Conservation (phyloP, 2,888 invertebrate genomes). For the Dendrolimus houi region DNA sequence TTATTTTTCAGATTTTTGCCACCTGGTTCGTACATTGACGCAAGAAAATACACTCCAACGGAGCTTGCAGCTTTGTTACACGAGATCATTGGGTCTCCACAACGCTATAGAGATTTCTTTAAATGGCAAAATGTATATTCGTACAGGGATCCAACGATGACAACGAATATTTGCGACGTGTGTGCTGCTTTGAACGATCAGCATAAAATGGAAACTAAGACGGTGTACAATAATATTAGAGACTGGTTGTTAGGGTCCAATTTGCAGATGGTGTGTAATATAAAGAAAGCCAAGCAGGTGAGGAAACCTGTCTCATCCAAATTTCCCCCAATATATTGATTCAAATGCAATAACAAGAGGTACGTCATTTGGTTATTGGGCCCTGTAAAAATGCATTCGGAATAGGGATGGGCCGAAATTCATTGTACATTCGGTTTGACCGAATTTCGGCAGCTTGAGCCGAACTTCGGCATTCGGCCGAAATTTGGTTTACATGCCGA, state of each 20-base stretch:
- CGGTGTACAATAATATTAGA: conserved; percentile 37
- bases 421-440: no score
- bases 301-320: background rate
- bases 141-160: conserved; percentile 25
- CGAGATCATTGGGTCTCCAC: conserved; percentile 28
- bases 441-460: no score
- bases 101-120: conserved; percentile 37
- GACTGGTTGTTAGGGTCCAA: conserved; percentile 44
- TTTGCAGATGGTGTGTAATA: conserved; percentile 16
- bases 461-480: no score
- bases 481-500: no score
- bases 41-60: conserved; percentile 17
- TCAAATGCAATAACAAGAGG: no score
- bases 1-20: conserved; percentile 47
- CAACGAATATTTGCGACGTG: conserved; percentile 40
- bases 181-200: conserved; percentile 43
- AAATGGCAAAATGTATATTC: conserved; percentile 40
- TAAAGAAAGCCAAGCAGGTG: background rate
- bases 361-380: no score
- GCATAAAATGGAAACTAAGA: conserved; percentile 16
- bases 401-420: no score
- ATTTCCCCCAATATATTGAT: no score
- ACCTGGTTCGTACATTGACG: conserved; percentile 53
- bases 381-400: no score
- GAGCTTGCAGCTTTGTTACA: conserved; percentile 38